A percentile compares a stretch with the other conserved stretches of the same genome.
phyloP scores from a whole-genome alignment of 2,888 invertebrate genomes.

The Ochropleura plecta region DNA sequence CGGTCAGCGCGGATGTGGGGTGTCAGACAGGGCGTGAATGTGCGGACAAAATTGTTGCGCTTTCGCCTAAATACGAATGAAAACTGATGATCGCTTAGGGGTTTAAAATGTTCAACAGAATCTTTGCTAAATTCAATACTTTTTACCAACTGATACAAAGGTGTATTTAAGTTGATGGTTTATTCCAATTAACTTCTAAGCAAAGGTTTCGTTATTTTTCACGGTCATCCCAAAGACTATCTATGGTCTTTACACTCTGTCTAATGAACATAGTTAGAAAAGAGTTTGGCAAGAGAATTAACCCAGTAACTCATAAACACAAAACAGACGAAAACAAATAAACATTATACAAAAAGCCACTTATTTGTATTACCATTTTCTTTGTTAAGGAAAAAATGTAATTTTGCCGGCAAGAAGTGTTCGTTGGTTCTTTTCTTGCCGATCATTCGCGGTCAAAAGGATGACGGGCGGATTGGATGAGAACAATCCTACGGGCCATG shows the following conservation, averaged over 20 bases:
- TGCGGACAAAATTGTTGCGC: constrained; percentile 16
- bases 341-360: constrained; percentile 65
- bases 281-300: constrained; percentile 5
- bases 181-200: not conserved
- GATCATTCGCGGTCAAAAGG: constrained; percentile 68
- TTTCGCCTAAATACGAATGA: not conserved
- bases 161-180: not conserved
- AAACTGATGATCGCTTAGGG: not conserved
- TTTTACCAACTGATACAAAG: not conserved
- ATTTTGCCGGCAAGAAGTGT: constrained; percentile 65
- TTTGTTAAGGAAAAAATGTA: constrained; percentile 65
- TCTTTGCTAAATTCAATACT: not conserved
- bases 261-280: not conserved
- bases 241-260: not conserved
- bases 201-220: not conserved
- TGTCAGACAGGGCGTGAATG: constrained; percentile 16
- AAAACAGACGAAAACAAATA: constrained; percentile 56
- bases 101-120: not conserved
- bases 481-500: constrained; percentile 70
- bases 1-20: constrained; percentile 33
- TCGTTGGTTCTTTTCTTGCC: constrained; percentile 63
- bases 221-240: too few relatives aligned
- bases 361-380: constrained; percentile 69
- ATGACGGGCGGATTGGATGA: constrained; percentile 55
- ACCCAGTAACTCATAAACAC: constrained; percentile 36